These are phyloP conservation scores for Therioaphis trifolii DNA, from an alignment of 2,888 invertebrate species.

Conservation along the genomic window DNA sequence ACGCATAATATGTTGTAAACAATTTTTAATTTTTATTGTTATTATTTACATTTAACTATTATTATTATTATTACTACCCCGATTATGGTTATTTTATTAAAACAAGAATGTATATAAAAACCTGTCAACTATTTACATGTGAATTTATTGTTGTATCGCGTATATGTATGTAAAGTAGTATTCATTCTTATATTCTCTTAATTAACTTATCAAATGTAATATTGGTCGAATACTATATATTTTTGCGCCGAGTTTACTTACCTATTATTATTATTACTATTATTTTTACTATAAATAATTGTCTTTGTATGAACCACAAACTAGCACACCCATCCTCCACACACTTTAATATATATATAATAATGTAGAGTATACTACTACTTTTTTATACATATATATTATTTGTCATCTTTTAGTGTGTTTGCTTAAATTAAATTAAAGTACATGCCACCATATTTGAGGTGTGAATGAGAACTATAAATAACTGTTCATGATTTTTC, in stretches of 20 bases:
- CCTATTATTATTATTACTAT: neutral
- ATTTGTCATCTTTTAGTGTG: constrained; percentile 21
- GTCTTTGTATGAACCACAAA: neutral
- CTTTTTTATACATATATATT: constrained; percentile 22
- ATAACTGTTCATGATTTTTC: too few species aligned
- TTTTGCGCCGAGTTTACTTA: constrained; percentile 10
- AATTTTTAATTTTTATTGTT: constrained; percentile 6
- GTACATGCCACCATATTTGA: neutral
- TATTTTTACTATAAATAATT: too few species aligned
- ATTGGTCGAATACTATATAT: constrained; percentile 1
- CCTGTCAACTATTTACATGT: constrained; percentile 2
- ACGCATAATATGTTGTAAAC: neutral
- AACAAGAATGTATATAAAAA: constrained; percentile 22
- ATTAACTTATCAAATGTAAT: constrained; percentile 14
- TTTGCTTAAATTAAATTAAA: constrained; percentile 1
- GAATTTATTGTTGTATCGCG: neutral
- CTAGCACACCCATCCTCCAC: neutral
- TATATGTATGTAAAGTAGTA: constrained; percentile 9
- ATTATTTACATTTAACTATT: constrained; percentile 33
- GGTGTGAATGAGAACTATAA: too few species aligned
- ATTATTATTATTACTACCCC: constrained; percentile 20
- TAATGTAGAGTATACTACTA: constrained; percentile 15
- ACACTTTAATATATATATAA: constrained; percentile 12
- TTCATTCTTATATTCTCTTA: constrained; percentile 19
- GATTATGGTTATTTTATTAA: neutral